Conservation (phyloP, 2,888 invertebrate species). For the Tridacna crocea region DNA sequence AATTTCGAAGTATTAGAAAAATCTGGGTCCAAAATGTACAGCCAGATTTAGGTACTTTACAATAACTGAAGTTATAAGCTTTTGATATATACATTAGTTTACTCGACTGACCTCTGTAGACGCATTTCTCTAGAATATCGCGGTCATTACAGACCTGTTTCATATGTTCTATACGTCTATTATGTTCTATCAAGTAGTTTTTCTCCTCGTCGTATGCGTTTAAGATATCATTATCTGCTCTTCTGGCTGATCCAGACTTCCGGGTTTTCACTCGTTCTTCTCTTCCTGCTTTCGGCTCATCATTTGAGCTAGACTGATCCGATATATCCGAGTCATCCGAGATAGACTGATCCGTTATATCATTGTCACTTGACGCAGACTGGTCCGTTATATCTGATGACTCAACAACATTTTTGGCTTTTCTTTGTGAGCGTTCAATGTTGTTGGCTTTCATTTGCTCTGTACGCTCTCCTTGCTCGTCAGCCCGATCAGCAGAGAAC, state of each 20-base stretch:
- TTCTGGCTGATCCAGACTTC: neutral
- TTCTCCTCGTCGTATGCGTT: conserved; percentile 39
- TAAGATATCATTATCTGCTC: conserved; percentile 35
- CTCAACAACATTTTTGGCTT: neutral
- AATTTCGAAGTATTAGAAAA: conserved; percentile 30
- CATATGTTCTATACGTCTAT: neutral
- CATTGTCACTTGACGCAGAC: neutral
- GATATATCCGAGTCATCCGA: neutral
- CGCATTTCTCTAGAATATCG: neutral
- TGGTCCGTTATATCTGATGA: neutral
- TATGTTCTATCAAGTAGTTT: neutral
- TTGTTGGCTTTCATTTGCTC: neutral
- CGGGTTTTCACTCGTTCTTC: neutral
- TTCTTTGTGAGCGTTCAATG: neutral
- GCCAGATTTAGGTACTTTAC: conserved; percentile 48
- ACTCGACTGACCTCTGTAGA: neutral
- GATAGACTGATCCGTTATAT: neutral
- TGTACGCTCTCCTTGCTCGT: conserved; percentile 5
- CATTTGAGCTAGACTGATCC: neutral
- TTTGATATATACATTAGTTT: conserved; percentile 3
- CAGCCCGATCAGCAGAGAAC: neutral
- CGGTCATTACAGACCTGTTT: neutral
- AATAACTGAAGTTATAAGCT: conserved; percentile 35
- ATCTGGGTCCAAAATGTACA: conserved; percentile 44
- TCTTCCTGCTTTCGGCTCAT: neutral